A percentile compares a stretch with the other conserved stretches of the same genome.
Conservation (phyloP, 2,888 invertebrate genomes). For the Meteorus colon region DNA sequence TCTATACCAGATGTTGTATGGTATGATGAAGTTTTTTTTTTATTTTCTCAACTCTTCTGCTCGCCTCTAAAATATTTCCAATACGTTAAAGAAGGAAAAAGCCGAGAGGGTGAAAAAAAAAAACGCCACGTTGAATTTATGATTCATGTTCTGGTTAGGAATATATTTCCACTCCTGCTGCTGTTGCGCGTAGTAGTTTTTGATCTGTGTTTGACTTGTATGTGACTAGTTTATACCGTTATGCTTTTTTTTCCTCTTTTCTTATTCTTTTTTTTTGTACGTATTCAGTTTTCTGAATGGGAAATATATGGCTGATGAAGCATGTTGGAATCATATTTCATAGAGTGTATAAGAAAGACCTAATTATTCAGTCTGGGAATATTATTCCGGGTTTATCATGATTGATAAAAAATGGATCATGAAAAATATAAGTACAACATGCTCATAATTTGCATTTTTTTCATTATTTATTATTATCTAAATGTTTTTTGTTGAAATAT, state of each 20-base stretch:
- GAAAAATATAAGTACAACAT: too few relatives aligned
- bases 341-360: too few relatives aligned
- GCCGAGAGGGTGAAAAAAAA: neutral
- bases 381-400: too few relatives aligned
- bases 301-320: too few relatives aligned
- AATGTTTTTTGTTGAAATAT: too few relatives aligned
- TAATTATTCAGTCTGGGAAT: too few relatives aligned
- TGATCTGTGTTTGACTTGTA: neutral
- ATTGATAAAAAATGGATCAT: too few relatives aligned
- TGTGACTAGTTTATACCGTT: conserved; percentile 8
- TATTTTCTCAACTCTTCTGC: neutral
- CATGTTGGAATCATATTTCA: too few relatives aligned
- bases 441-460: too few relatives aligned
- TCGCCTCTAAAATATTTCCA: neutral
- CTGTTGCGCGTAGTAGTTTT: neutral
- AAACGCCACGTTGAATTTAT: neutral
- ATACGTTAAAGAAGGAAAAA: neutral
- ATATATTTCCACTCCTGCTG: neutral
- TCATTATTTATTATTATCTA: too few relatives aligned
- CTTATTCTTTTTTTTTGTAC: neutral
- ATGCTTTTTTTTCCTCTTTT: neutral
- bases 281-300: neutral
- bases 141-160: neutral
- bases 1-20: neutral
- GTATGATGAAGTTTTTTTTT: neutral